Evolutionary conservation across 30 jellyfish, hydroid and myxozoan genomes (phyloP).

Genomic region (Phacellophora camtschatica): DNA sequence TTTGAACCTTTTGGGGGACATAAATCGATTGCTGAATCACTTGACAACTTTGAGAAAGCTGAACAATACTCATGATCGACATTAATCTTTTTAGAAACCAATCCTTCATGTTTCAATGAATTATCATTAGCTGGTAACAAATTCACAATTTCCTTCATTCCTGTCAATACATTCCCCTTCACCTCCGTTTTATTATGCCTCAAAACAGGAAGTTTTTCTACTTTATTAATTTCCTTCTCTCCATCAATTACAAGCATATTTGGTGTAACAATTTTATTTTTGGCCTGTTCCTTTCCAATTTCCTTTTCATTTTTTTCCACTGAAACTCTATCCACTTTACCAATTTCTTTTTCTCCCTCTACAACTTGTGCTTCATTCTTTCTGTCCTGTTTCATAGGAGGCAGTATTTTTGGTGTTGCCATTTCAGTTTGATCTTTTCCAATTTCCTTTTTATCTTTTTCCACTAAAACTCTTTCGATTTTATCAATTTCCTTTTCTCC

Average conservation of each 20-base stretch:
- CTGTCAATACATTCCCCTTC: too few relatives aligned
- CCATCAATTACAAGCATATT: not conserved
- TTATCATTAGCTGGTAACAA: too few relatives aligned
- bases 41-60: too few relatives aligned
- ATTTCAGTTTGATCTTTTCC: not conserved
- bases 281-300: not conserved
- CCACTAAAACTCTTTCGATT: not conserved
- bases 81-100: too few relatives aligned
- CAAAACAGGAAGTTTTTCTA: too few relatives aligned
- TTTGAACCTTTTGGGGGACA: too few relatives aligned
- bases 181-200: too few relatives aligned
- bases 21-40: too few relatives aligned
- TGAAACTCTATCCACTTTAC: not conserved
- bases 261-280: not conserved
- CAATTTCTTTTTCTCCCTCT: not conserved
- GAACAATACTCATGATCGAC: too few relatives aligned
- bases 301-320: not conserved
- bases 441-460: not conserved
- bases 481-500: not conserved
- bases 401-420: not conserved
- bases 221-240: not conserved
- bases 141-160: too few relatives aligned
- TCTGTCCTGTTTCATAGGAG: not conserved
- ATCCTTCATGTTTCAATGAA: too few relatives aligned
- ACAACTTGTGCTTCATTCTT: not conserved